Percentiles rank a stretch among this genome's conserved stretches.
phyloP scores from a whole-genome alignment of 1,140 invertebrate species.

The Callitettix versicolor region DNA sequence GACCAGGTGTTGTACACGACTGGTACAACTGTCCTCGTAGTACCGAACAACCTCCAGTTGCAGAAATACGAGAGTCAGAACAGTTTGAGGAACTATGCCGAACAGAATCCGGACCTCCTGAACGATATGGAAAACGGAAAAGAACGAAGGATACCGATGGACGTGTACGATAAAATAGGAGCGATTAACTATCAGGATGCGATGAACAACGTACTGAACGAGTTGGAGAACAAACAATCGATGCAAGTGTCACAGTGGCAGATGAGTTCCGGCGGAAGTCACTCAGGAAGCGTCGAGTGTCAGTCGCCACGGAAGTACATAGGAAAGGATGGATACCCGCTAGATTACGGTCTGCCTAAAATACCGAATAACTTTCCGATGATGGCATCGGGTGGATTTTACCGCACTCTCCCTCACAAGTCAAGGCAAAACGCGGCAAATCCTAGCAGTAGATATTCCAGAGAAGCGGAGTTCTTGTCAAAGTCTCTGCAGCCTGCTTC shows the following conservation, averaged over 20 bases:
- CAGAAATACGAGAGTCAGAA: constrained; percentile 33
- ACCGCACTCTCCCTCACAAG: constrained; percentile 58
- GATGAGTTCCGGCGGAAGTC: constrained; percentile 14
- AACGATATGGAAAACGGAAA: constrained; percentile 57
- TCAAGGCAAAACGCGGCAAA: constrained; percentile 45
- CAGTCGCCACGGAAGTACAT: constrained; percentile 56
- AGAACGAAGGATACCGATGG: constrained; percentile 39
- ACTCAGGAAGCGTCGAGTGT: constrained; percentile 36
- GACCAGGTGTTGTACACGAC: constrained; percentile 26
- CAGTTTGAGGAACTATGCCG: constrained; percentile 34
- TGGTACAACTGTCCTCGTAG: constrained; percentile 25
- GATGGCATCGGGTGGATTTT: constrained; percentile 39
- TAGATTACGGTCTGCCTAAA: constrained; percentile 68
- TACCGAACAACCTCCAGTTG: constrained; percentile 28
- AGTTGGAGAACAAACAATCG: constrained; percentile 2
- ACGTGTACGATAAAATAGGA: constrained; percentile 27
- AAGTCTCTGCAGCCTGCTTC: constrained; percentile 34
- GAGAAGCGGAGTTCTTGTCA: constrained; percentile 55
- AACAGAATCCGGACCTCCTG: constrained; percentile 65
- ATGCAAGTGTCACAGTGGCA: constrained; percentile 28
- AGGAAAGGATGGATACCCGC: constrained; percentile 62
- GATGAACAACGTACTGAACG: constrained; percentile 5
- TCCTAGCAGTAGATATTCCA: constrained; percentile 41
- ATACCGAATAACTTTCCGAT: constrained; percentile 37
- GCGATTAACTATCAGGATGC: constrained; percentile 28